Base-by-base conservation (phyloP, 2,888 invertebrate genomes). In the Leptinotarsa rubiginosa region DNA sequence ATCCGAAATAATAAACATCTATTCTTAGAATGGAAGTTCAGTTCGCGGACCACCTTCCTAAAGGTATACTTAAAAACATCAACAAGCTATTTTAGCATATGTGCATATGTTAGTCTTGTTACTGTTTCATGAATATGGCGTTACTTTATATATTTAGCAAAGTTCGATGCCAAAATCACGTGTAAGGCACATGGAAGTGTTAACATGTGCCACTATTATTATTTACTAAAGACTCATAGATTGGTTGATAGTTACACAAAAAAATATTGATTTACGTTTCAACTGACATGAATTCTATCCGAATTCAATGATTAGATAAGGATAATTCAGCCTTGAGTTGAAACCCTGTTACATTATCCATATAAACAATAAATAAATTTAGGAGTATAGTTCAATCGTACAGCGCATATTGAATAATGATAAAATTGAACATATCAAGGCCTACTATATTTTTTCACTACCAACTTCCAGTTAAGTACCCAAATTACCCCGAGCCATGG, bases 1-100 rank as follows among this genome's bases (percentile, higher is more conserved):
- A 20, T 56, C 13, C 62, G 5, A 62, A 41, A 62, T 62, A 62
- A 62, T 62, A 62, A 62, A 62, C 62, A 62, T 62, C 62, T 62
- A 62, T 62, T 62, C 62, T 41, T 62, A 62, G 56, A 41, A 22
- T 22, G 20, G n/a, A 16, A 62, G 62, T 62, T 62, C 31, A 41
- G 62, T 25, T 62, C 41, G 62, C n/a, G 16, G n/a, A 62, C 62
- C 31, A 41, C 41, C 62, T 62, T n/a, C 4, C 1, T 41, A 41
- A 62, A 62, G n/a, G 62, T 62, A 22, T 56, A 56, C 56, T 22
- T 15, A 4, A 22, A 20, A 56, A 56, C 22, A 56, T 25, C 10
- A 15, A 22, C 22, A 56, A 22, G 56, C 4, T 50, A 56, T 56
- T 56, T 56, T 15, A 56, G 56, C 56, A 22, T 15, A 22, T 56